These are phyloP conservation scores for Esperia sulphurella DNA, from an alignment of 2,888 invertebrate genomes.

Conservation along the genomic window DNA sequence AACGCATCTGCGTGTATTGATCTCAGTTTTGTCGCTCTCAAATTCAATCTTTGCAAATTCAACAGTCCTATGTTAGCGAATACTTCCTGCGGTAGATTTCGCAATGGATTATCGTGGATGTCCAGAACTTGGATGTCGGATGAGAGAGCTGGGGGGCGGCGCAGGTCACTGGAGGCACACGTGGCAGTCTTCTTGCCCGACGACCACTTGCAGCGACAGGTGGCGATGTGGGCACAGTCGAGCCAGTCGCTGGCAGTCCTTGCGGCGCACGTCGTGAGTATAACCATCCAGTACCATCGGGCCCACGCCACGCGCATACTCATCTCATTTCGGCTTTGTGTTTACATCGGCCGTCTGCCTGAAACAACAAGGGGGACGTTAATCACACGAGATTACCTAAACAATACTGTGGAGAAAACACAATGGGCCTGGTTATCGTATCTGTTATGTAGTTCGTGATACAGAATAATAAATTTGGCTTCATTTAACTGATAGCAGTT, in stretches of 20 bases:
- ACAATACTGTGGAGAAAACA: constrained; percentile 39
- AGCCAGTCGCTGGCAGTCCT: constrained; percentile 87
- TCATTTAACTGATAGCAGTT: constrained; percentile 7
- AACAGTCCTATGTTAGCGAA: constrained; percentile 88
- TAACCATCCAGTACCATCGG: constrained; percentile 76
- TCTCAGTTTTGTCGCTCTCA: constrained; percentile 86
- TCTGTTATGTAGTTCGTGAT: constrained; percentile 9
- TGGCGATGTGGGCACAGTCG: constrained; percentile 89
- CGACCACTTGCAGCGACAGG: constrained; percentile 95
- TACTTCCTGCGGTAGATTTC: constrained; percentile 86
- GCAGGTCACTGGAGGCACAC: constrained; percentile 89
- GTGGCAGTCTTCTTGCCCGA: constrained; percentile 94
- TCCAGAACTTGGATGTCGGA: constrained; percentile 85
- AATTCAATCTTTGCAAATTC: constrained; percentile 90
- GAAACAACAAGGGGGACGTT: constrained; percentile 60
- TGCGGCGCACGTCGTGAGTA: constrained; percentile 72
- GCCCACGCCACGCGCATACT: constrained; percentile 78
- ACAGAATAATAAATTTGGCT: constrained; percentile 6
- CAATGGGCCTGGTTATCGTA: constrained; percentile 26
- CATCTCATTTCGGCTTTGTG: constrained; percentile 76
- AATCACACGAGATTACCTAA: constrained; percentile 47
- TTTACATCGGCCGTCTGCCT: constrained; percentile 73
- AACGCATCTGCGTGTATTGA: constrained; percentile 92
- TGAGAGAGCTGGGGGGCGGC: constrained; percentile 84
- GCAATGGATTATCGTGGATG: constrained; percentile 88